Evolutionary conservation across 2,888 invertebrate genomes (phyloP).

Genomic region (Melipona beecheii): DNA sequence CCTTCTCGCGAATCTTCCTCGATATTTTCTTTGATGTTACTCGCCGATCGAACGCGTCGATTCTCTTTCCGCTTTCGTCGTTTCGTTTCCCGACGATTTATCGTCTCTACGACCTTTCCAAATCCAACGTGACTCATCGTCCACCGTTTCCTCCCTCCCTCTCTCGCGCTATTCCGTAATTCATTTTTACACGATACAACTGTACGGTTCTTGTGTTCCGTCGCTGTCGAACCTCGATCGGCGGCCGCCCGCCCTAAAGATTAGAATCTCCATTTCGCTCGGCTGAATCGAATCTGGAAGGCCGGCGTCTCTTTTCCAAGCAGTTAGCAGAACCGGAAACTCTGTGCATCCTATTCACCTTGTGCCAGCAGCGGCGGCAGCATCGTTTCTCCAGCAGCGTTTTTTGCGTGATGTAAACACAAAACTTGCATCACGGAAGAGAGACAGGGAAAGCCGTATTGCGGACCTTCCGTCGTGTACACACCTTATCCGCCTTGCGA

Average conservation of each 20-base stretch:
- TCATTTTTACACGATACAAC: conserved; percentile 32
- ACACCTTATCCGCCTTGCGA: conserved; percentile 55
- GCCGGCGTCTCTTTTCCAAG: conserved; percentile 39
- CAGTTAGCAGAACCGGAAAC: conserved; percentile 50
- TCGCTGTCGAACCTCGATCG: conserved; percentile 23
- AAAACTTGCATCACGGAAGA: conserved; percentile 68
- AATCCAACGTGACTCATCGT: too few species aligned
- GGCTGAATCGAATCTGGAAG: conserved; percentile 38
- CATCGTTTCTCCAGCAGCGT: conserved; percentile 44
- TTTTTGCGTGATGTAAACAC: conserved; percentile 68
- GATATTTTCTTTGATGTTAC: not conserved
- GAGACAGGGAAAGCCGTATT: conserved; percentile 48
- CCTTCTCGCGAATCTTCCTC: not conserved
- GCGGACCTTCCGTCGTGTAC: conserved; percentile 58
- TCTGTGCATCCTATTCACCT: conserved; percentile 59
- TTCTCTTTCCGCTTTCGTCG: not conserved
- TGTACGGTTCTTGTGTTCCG: not conserved
- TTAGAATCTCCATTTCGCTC: conserved; percentile 42
- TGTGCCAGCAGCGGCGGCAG: conserved; percentile 23
- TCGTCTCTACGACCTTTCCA: not conserved
- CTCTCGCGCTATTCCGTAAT: conserved; percentile 18
- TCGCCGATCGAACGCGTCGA: not conserved
- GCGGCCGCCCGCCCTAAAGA: not conserved
- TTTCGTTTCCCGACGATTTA: too few species aligned
- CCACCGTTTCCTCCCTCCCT: not conserved